Evolutionary conservation across 2,888 invertebrate genomes (phyloP), one percentile per base, ranked within the genome.

Genomic region (Coleophora deauratella): DNA sequence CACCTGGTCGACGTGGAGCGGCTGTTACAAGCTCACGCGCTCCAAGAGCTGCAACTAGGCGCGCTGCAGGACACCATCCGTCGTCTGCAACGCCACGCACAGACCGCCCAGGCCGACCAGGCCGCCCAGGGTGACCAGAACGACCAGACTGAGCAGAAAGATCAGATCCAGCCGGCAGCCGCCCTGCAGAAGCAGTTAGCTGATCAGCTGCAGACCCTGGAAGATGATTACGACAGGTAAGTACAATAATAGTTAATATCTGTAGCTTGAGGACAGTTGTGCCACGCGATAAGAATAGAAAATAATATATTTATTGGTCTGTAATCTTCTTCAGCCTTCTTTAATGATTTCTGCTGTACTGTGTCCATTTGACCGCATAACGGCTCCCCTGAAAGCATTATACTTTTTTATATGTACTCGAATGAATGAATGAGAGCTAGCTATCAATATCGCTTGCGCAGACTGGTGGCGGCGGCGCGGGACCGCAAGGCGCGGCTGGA

Each of bases 1-100:
- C 99, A 99, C 85, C 84, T 99, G 38, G 87, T 97, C 46, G 98
- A 95, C 31, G 98, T 97, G 8, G 98, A 99, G 72, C 97, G 99
- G 51, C 85, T 98, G 33, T 81, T 99, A 41, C 98, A 98, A 58
- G 96, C 97, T 47, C 98, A 99, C 76, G 94, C 94, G 11, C 84
- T 99, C 35, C 93, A 95, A 57, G 98, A 99, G 70, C 80, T 97
- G 45, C 96, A 97, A 76, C 92, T 98, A 0, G 93, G 93, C 2
- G 93, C 96, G 0, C 87, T 97, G 44, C 95, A 96, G 11, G 97
- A 97, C 70, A 92, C 92, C 31, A 91, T 95, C 46, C 87, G 93
- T 15, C 88, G 93, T 33, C 88, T 98, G 37, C 92, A 91, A 49
- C 84, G 94, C 4, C 65, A 62, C 43, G 61, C 28, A 30, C 11